phyloP scores from a whole-genome alignment of 2,888 invertebrate species.

The Acanthosepion lycidas region DNA sequence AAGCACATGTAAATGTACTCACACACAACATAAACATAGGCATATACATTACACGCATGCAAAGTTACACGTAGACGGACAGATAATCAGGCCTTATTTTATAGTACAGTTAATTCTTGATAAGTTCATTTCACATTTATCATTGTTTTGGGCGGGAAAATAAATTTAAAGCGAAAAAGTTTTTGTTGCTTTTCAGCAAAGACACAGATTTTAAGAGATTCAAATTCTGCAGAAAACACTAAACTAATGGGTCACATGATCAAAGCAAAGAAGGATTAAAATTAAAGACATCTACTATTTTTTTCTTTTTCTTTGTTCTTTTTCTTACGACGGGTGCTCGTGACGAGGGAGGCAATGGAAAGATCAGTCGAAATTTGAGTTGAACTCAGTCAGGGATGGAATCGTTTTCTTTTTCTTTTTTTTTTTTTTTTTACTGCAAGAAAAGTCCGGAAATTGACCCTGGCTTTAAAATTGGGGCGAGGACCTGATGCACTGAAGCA shows the following conservation, averaged over 20 bases:
- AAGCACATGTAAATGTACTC: too few relatives aligned
- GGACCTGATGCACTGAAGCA: not conserved
- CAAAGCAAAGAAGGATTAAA: not conserved
- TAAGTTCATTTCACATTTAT: too few relatives aligned
- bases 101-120: too few relatives aligned
- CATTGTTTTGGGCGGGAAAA: too few relatives aligned
- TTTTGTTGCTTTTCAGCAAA: too few relatives aligned
- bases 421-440: not conserved
- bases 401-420: not conserved
- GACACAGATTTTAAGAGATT: too few relatives aligned
- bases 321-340: not conserved
- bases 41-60: too few relatives aligned
- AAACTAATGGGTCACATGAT: not conserved
- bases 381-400: not conserved
- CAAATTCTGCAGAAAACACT: not conserved
- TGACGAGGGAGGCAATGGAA: not conserved
- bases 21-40: too few relatives aligned
- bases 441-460: conserved; percentile 33
- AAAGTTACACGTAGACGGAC: too few relatives aligned
- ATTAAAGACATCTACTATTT: not conserved
- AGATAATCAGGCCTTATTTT: too few relatives aligned
- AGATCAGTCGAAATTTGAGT: not conserved
- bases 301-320: not conserved
- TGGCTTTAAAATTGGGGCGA: not conserved
- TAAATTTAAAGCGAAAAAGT: too few relatives aligned